Conservation (phyloP, 2,888 invertebrate species). For the Theretra japonica region DNA sequence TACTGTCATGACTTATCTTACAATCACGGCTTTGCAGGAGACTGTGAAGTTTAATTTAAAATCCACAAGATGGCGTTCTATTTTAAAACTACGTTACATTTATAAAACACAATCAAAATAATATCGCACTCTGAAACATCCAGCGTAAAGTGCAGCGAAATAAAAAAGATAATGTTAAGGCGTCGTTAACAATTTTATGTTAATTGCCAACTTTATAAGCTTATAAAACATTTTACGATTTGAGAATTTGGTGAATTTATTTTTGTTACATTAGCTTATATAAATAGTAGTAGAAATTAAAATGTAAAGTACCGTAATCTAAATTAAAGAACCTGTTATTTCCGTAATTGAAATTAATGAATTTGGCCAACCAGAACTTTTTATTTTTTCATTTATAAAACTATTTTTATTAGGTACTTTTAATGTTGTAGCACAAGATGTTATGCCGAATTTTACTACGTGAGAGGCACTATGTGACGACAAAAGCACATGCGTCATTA, state of each 20-base stretch:
- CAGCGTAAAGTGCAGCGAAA: not conserved
- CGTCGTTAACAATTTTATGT: not conserved
- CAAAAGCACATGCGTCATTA: not conserved
- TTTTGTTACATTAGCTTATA: not conserved
- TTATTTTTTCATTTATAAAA: too few relatives aligned
- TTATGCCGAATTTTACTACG: not conserved
- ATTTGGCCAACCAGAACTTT: too few relatives aligned
- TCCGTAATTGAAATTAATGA: too few relatives aligned
- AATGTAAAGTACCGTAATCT: too few relatives aligned
- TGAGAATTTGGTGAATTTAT: not conserved
- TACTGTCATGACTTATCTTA: too few relatives aligned
- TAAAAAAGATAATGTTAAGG: not conserved
- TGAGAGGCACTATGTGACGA: not conserved
- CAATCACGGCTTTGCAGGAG: too few relatives aligned
- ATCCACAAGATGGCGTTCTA: too few relatives aligned
- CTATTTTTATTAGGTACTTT: too few relatives aligned
- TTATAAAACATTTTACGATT: not conserved
- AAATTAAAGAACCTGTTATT: too few relatives aligned
- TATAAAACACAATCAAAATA: not conserved
- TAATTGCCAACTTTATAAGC: slow-evolving; percentile 4
- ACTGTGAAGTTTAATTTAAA: too few relatives aligned
- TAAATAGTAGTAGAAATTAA: not conserved
- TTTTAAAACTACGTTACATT: too few relatives aligned
- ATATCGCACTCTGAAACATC: not conserved
- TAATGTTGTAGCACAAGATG: too few relatives aligned